These are phyloP conservation scores for Drosophila infuscata DNA, from an alignment of 2,888 invertebrate species.

Conservation along the genomic window DNA sequence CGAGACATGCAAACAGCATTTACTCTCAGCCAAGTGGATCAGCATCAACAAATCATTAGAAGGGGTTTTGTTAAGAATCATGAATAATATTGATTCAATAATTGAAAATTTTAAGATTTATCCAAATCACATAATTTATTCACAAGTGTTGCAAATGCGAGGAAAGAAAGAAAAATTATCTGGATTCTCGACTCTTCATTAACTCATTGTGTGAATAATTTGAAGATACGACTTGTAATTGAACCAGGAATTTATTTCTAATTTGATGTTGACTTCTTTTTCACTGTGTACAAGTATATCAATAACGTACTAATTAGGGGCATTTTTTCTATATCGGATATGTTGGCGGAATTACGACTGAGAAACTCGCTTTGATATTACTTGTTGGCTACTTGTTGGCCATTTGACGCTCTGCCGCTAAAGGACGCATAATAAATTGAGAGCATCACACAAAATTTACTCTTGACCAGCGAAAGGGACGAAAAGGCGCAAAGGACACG, in stretches of 20 bases:
- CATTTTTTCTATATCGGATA: slow-evolving; percentile 37
- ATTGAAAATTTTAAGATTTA: not conserved
- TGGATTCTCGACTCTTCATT: not conserved
- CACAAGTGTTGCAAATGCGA: not conserved
- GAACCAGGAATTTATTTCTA: not conserved
- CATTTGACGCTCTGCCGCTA: slow-evolving; percentile 44
- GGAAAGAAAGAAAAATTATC: not conserved
- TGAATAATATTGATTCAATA: not conserved
- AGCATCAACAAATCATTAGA: no score
- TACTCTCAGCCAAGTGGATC: slow-evolving; percentile 5
- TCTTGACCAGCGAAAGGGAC: slow-evolving; percentile 36
- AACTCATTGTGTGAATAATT: not conserved
- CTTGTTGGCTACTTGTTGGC: slow-evolving; percentile 49
- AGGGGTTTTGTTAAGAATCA: not conserved
- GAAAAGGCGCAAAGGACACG: slow-evolving; percentile 53
- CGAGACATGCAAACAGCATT: not conserved
- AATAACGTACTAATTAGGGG: slow-evolving; percentile 54
- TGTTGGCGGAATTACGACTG: slow-evolving; percentile 42
- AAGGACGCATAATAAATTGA: slow-evolving; percentile 73
- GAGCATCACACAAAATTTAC: slow-evolving; percentile 49
- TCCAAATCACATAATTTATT: not conserved
- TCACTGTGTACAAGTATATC: slow-evolving; percentile 32
- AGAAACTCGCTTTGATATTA: slow-evolving; percentile 45
- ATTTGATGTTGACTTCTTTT: not conserved
- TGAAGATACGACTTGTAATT: not conserved